Evolutionary conservation across 2,888 invertebrate species (phyloP).

Genomic region (Tenodera sinensis): DNA sequence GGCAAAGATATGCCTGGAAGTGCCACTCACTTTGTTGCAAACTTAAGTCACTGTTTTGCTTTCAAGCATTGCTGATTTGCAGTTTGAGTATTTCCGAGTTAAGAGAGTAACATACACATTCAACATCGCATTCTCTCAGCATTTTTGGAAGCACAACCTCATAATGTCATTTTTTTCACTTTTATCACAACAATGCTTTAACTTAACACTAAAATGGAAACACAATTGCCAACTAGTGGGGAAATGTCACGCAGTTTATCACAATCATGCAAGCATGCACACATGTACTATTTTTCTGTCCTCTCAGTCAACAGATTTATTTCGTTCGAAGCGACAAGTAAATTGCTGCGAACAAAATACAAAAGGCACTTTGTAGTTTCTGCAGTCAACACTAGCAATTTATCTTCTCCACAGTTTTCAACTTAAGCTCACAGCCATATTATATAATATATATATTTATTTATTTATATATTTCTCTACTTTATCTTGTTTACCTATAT

Average conservation of each 20-base stretch:
- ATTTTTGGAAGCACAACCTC: background rate
- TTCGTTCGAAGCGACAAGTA: background rate
- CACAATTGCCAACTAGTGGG: background rate
- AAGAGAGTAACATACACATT: background rate
- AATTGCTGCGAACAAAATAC: conserved; percentile 12
- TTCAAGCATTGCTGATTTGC: background rate
- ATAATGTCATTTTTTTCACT: background rate
- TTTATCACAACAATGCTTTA: background rate
- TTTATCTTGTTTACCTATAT: background rate
- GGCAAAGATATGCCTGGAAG: background rate
- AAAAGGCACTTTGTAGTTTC: conserved; percentile 10
- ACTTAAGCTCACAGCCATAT: background rate
- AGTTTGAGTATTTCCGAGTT: background rate
- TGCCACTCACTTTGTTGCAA: background rate
- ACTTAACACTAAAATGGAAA: background rate
- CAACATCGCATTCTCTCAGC: background rate
- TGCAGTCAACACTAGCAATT: background rate
- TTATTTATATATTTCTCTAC: background rate
- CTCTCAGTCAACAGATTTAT: background rate
- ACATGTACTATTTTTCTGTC: background rate
- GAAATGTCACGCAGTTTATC: background rate
- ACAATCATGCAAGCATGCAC: background rate
- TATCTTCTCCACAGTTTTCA: background rate
- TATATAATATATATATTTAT: background rate
- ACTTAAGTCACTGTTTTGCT: background rate